These are phyloP conservation scores for Pseudomyrmex pallidus DNA, from an alignment of 1,140 invertebrate species.

Conservation along the genomic window DNA sequence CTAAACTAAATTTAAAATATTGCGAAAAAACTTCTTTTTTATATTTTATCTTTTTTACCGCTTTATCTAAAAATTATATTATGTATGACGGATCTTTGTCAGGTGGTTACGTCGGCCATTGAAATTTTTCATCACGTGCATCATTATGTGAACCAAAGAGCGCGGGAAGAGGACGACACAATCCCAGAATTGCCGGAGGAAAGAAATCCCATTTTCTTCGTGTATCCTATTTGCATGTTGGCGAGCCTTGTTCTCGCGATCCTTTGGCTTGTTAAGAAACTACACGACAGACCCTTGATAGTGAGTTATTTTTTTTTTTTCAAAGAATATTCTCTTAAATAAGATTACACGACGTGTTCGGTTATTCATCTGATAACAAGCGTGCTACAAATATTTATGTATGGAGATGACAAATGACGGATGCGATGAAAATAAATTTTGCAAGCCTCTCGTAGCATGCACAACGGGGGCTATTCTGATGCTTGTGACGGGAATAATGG, in stretches of 20 bases:
- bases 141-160: constrained; percentile 70
- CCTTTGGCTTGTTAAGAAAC: constrained; percentile 73
- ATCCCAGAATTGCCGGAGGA: constrained; percentile 77
- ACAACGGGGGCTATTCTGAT: constrained; percentile 70
- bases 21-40: neutral
- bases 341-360: neutral
- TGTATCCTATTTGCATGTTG: constrained; percentile 78
- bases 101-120: constrained; percentile 55
- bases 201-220: constrained; percentile 77
- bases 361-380: neutral
- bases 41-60: neutral
- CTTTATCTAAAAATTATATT: neutral
- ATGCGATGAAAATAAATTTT: constrained; percentile 10
- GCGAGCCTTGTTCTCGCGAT: constrained; percentile 71
- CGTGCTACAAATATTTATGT: neutral
- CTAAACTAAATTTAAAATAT: too few species aligned
- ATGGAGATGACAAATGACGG: constrained; percentile 7
- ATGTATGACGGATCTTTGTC: neutral
- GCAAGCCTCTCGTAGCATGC: constrained; percentile 75
- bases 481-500: constrained; percentile 75
- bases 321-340: neutral
- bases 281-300: constrained; percentile 57
- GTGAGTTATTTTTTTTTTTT: constrained; percentile 61
- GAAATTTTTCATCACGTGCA: constrained; percentile 79
- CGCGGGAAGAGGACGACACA: constrained; percentile 63